A percentile compares a stretch with the other conserved stretches of the same genome.
Conservation (phyloP, 2,113 vertebrate genomes). For the Macrotis lagotis region DNA sequence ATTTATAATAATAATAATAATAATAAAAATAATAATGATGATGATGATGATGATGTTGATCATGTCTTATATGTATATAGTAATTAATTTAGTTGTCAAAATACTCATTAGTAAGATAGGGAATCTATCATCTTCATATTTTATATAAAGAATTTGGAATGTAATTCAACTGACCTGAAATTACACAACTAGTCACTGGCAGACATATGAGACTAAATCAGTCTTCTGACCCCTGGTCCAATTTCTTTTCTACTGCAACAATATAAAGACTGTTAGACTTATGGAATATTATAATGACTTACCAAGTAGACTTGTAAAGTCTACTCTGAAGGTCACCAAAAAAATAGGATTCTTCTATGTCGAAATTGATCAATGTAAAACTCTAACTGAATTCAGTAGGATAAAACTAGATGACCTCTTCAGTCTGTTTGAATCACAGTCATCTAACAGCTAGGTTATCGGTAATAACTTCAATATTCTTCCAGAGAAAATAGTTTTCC, state of each 20-base stretch:
- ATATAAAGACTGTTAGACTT: not conserved
- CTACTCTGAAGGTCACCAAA: not conserved
- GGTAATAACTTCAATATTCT: not conserved
- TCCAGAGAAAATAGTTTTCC: not conserved
- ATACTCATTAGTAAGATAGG: not conserved
- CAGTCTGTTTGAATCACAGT: not conserved
- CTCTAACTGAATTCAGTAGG: not conserved
- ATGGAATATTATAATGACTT: not conserved
- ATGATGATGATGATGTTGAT: not conserved
- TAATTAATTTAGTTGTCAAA: not conserved
- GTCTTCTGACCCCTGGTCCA: not conserved
- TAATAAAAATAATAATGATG: not conserved
- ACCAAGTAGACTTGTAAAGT: not conserved
- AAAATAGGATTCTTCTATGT: not conserved
- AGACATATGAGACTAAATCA: not conserved
- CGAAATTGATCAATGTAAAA: not conserved
- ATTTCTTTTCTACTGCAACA: not conserved
- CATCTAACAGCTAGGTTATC: not conserved
- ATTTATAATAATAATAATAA: no score
- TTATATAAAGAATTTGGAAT: not conserved
- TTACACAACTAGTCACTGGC: not conserved
- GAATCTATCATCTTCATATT: not conserved
- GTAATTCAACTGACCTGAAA: not conserved
- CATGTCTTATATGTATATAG: not conserved
- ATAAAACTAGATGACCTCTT: not conserved